Base-by-base conservation (phyloP, 2,888 invertebrate species). In the Megastigmus dorsalis region DNA sequence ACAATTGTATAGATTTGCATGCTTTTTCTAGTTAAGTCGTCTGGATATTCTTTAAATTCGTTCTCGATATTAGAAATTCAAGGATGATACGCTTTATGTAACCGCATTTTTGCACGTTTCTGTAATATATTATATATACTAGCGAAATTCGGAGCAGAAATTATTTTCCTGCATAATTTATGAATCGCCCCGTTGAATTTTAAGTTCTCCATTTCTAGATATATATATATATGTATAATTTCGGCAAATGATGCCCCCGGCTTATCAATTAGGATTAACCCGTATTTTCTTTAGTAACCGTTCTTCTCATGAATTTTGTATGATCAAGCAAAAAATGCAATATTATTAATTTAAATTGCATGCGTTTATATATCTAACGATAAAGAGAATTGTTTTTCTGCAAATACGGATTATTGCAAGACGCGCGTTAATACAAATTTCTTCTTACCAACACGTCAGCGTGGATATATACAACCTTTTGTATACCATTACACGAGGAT, bases 11-110 rank as follows among this genome's bases (percentile, higher is more conserved):
- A n/a, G n/a, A n/a, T n/a, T n/a, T n/a, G n/a, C n/a, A n/a, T n/a
- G n/a, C n/a, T n/a, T n/a, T n/a, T n/a, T n/a, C n/a, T n/a, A n/a
- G n/a, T n/a, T n/a, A n/a, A n/a, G n/a, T n/a, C n/a, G n/a, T 59
- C 50, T 30, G 60, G 55, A 66, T 52, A 74, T 67, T 65, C 65
- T 66, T 71, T n/a, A 52, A 72, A 72, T 66, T 72, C 43, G 72
- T 52, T 50, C 59, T 20, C 55, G 52, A 66, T 43, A 52, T 66
- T 59, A 66, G 48, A 36, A 33, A 72, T 66, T 72, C 72, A 66
- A 72, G 72, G 65, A 57, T 66, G 30, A 38, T 48, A 5, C 30
- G 15, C 18, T 30, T 63, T 65, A 20, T 23, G 50, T 30, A 65
- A 65, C 41, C 41, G 23, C 65, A 66, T 72, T 72, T 59, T 72